A percentile compares a stretch with the other conserved stretches of the same genome.
Evolutionary conservation across 1,140 invertebrate genomes (phyloP).

Genomic region (Pseudomyrmex concolor): DNA sequence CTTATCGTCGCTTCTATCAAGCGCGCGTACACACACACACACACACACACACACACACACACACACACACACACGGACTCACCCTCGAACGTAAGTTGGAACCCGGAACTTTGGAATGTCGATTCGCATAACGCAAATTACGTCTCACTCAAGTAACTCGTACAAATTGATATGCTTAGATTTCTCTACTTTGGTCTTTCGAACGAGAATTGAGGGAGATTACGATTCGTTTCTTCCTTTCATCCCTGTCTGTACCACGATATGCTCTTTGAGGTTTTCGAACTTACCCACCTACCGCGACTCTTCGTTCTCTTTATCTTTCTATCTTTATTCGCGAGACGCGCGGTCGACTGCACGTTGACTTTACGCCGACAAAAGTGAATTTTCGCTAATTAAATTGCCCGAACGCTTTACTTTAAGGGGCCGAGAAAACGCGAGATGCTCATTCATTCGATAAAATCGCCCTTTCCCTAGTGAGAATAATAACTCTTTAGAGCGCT

Average conservation of each 20-base stretch:
- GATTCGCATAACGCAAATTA: conserved; percentile 60
- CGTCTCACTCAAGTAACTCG: conserved; percentile 44
- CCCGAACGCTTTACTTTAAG: conserved; percentile 40
- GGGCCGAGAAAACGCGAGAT: conserved; percentile 42
- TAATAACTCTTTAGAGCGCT: conserved; percentile 5
- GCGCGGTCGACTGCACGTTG: conserved; percentile 47
- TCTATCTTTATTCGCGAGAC: conserved; percentile 50
- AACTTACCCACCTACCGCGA: background rate
- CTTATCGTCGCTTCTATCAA: conserved; percentile 46
- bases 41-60: too few species aligned
- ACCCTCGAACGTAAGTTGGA: background rate
- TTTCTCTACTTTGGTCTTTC: background rate
- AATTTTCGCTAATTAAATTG: conserved; percentile 70
- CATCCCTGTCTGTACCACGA: background rate
- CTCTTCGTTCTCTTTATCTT: conserved; percentile 41
- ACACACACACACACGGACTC: too few species aligned
- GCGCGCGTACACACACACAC: background rate
- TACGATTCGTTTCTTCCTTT: conserved; percentile 25
- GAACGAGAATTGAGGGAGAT: conserved; percentile 42
- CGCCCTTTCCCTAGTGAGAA: conserved; percentile 33
- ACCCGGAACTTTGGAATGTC: conserved; percentile 58
- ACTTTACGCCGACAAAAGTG: conserved; percentile 55
- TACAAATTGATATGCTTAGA: conserved; percentile 55
- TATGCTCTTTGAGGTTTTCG: conserved; percentile 25
- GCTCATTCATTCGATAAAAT: conserved; percentile 33